A percentile compares a stretch with the other conserved stretches of the same genome.
Conservation (phyloP, 92 coral and sea anemone species). For the Bergia puertoricense region DNA sequence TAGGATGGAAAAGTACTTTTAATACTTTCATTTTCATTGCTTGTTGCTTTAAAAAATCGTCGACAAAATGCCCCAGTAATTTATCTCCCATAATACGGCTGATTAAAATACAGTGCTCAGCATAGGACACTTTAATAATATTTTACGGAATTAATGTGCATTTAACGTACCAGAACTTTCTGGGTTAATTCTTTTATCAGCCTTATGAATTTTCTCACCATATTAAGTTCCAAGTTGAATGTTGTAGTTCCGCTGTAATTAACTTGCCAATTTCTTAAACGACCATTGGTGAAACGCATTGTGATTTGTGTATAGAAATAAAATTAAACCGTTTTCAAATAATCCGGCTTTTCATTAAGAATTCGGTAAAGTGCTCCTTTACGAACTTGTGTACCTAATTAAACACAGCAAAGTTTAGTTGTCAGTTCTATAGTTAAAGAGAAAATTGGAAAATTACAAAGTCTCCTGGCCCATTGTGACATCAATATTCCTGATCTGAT, state of each 20-base stretch:
- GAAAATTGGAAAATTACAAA: conserved; percentile 15
- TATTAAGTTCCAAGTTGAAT: background rate
- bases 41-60: background rate
- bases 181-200: background rate
- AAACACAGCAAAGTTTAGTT: background rate
- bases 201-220: background rate
- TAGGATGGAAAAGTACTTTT: background rate
- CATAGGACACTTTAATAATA: too few relatives aligned
- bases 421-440: conserved; percentile 1
- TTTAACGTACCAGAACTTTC: background rate
- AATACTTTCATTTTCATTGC: background rate
- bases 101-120: too few relatives aligned
- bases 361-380: background rate
- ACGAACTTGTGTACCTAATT: conserved; percentile 3
- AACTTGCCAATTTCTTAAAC: background rate
- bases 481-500: conserved; percentile 31
- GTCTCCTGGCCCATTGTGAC: background rate
- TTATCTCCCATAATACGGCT: background rate
- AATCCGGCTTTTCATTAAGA: background rate
- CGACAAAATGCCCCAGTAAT: background rate
- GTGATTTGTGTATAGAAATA: background rate
- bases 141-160: background rate
- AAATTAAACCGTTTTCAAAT: background rate
- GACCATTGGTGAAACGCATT: background rate
- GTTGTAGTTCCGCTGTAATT: background rate